Evolutionary conservation across 2,797 vertebrate genomes (phyloP), one percentile per base, ranked within the genome.

Genomic region (Sebastes diploproa): DNA sequence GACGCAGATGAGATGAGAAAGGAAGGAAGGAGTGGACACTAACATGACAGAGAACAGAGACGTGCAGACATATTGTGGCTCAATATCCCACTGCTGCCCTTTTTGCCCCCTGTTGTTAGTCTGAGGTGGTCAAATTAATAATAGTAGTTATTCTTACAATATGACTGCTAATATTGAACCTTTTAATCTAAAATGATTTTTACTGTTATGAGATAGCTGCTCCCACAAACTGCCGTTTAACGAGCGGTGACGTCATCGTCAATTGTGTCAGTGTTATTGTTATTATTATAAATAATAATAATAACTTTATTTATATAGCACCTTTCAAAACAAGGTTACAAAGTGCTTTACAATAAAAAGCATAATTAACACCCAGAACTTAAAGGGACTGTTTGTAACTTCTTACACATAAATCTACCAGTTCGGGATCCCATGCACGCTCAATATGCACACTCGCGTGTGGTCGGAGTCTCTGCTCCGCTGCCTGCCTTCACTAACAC

Each of bases 21-120:
- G 13, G 36, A 42, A 42, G 32, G 46, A 85, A 72, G 81, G 72
- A 88, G 83, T 56, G 84, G 42, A 59, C 23, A 8, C 60, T 61
- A 59, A 80, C 54, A 84, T 54, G 77, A 86, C 71, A 80, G 55
- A 86, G 68, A 86, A 77, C 71, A 73, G 62, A 22, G 72, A 81
- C 72, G n/a, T 30, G 54, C 65, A 60, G n/a, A 52, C 42, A 63
- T 50, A 27, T 46, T 20, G 14, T 29, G 22, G 2, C 6, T 72
- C 59, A 77, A 3, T 70, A 3, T 50, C 18, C 58, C 32, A n/a
- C 7, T 14, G n/a, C 36, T 23, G 36, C 13, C 32, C 42, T 18
- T 30, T 16, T 32, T 42, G 38, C 38, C 25, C 30, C 60, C 63
- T n/a, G 67, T 42, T 42, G 34, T 27, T 42, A 27, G 20, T 20